Evolutionary conservation across 2,113 vertebrate genomes (phyloP).

Genomic region (human (Homo sapiens)): DNA sequence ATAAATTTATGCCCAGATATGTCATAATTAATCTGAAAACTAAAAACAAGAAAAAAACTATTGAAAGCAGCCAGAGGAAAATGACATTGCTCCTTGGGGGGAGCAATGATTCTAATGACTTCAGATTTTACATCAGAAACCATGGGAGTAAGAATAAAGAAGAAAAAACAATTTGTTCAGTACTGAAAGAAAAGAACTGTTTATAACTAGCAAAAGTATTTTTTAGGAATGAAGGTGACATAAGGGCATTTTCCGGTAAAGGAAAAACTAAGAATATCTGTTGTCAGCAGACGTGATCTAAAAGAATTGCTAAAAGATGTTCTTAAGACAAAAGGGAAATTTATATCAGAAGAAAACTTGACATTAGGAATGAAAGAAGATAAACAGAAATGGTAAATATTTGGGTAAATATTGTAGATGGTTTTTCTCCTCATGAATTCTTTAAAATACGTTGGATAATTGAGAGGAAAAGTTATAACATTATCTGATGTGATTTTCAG

Average conservation of each 20-base stretch:
- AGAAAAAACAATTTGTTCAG: neutral
- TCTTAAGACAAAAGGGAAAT: neutral
- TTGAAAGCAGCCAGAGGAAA: slow-evolving; percentile 9
- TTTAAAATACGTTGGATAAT: slow-evolving; percentile 13
- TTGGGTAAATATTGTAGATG: neutral
- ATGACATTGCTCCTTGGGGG: neutral
- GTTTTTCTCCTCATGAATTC: neutral
- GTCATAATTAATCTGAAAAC: neutral
- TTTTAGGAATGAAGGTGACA: neutral
- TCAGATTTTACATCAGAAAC: neutral
- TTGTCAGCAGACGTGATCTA: neutral
- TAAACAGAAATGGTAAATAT: slow-evolving; percentile 8
- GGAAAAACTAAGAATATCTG: neutral
- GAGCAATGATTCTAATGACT: neutral
- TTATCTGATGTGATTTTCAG: neutral
- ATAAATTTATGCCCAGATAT: neutral
- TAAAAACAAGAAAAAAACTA: neutral
- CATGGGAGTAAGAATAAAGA: neutral
- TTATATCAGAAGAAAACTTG: neutral
- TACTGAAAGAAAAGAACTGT: neutral
- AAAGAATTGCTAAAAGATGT: neutral
- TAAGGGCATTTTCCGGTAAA: neutral
- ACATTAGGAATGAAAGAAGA: slow-evolving; percentile 3
- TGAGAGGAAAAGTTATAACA: neutral
- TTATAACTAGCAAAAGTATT: neutral